Percentiles rank a stretch among this genome's conserved stretches.
Conservation (phyloP, 2,797 vertebrate species). For the Sparidentex hasta region DNA sequence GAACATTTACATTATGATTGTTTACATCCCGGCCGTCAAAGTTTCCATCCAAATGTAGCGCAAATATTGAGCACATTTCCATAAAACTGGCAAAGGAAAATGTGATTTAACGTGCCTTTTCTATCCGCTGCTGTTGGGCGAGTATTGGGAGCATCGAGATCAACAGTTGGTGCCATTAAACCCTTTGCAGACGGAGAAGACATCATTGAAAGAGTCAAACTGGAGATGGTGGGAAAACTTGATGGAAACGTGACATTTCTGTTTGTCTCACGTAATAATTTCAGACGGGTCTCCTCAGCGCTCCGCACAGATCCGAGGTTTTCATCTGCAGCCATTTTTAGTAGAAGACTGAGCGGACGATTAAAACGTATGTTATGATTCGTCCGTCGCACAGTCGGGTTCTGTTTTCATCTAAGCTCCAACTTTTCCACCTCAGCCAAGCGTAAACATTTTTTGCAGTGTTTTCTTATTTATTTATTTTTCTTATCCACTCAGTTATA, state of each 20-base stretch:
- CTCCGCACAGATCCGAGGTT: not conserved
- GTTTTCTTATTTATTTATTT: not conserved
- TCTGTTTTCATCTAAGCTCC: not conserved
- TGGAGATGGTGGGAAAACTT: not conserved
- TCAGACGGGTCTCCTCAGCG: not conserved
- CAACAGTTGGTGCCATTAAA: not conserved
- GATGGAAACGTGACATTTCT: not conserved
- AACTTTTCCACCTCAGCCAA: not conserved
- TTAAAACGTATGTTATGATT: not conserved
- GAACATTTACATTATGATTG: not conserved
- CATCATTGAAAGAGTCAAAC: not conserved
- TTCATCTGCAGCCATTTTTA: not conserved
- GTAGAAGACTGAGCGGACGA: not conserved
- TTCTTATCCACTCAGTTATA: not conserved
- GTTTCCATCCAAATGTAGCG: not conserved
- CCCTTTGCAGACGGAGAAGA: not conserved
- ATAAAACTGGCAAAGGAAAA: not conserved
- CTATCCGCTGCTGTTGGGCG: not conserved
- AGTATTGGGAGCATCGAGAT: not conserved
- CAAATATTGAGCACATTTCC: not conserved
- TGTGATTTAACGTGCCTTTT: not conserved
- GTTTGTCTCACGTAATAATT: not conserved
- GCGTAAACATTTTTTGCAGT: not conserved
- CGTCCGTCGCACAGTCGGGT: not conserved
- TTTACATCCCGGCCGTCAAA: not conserved